Base-by-base conservation (phyloP, 2,797 vertebrate species). In the Phalanger gymnotis region DNA sequence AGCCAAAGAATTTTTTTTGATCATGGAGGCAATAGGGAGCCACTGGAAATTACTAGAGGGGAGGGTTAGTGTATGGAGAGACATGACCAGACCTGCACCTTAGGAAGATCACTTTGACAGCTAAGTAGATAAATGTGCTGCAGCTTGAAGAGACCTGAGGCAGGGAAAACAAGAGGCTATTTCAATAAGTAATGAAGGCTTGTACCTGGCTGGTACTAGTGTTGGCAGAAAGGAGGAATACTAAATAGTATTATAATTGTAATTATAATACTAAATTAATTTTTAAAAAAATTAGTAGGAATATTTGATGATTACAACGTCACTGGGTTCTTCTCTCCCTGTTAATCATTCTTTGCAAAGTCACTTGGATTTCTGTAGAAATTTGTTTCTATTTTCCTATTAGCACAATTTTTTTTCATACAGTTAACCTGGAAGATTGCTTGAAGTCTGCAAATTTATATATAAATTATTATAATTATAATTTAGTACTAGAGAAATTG, bases 391-490 rank as follows among this genome's bases (percentile, higher is more conserved):
- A 94, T 14, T 93, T 96, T 95, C 30, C 96, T 13, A 95, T 92
- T 96, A 95, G 91, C 91, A 93, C 96, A 47, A 94, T 81, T 93
- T 97, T 96, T 97, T 91, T 93, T 96, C 87, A 96, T 97, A 19
- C 95, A 99, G 99, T 99, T 93, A 96, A 99, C 94, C 90, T 99
- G 54, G 90, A 97, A 40, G 96, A 97, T 56, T 99, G 99, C 61
- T 98, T 99, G 92, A 40, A 92, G 34, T 97, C 97, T 93, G 98
- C 97, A 31, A 97, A 99, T n/a, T n/a, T n/a, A n/a, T n/a, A n/a
- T n/a, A n/a, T n/a, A n/a, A n/a, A n/a, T n/a, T n/a, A n/a, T n/a
- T n/a, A n/a, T n/a, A n/a, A n/a, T n/a, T n/a, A n/a, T n/a, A n/a
- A n/a, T n/a, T n/a, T n/a, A n/a, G 51, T 11, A 40, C 66, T 73